Evolutionary conservation across 2,797 vertebrate genomes (phyloP).

Genomic region (Sebastiscus tertius): DNA sequence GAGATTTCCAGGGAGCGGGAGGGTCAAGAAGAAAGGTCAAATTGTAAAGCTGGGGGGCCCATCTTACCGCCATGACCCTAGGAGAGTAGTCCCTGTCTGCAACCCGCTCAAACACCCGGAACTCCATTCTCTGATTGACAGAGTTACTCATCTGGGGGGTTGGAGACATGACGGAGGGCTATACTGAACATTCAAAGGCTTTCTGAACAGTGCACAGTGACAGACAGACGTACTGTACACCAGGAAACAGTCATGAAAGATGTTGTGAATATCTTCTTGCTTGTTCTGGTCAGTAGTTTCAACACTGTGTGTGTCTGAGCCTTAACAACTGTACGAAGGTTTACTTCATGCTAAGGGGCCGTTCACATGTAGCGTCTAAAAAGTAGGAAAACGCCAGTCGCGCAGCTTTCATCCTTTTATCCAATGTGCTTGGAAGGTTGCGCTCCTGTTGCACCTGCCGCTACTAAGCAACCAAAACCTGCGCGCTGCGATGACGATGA

Average conservation of each 20-base stretch:
- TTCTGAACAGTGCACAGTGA: constrained; percentile 12
- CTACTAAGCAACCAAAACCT: too few relatives aligned
- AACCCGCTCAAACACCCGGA: constrained; percentile 86
- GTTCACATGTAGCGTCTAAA: too few relatives aligned
- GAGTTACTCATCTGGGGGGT: constrained; percentile 89
- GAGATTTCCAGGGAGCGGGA: constrained; percentile 47
- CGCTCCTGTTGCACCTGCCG: fast-evolving
- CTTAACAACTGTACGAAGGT: not conserved
- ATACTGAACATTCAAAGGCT: constrained; percentile 54
- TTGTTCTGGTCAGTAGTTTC: not conserved
- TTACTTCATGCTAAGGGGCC: not conserved
- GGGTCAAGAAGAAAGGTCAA: constrained; percentile 59
- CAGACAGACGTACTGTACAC: not conserved
- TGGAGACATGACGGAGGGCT: constrained; percentile 76
- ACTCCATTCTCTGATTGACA: constrained; percentile 90
- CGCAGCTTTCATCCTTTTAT: too few relatives aligned
- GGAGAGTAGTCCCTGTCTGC: constrained; percentile 84
- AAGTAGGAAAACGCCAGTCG: too few relatives aligned
- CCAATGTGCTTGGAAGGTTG: too few relatives aligned
- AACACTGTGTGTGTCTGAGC: not conserved
- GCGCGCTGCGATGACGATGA: too few relatives aligned
- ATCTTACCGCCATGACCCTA: constrained; percentile 88
- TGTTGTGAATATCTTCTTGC: not conserved
- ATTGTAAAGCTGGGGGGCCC: constrained; percentile 64
- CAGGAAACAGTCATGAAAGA: not conserved